Base-by-base conservation (phyloP, 2,888 invertebrate species). In the Bhutanitis thaidina region DNA sequence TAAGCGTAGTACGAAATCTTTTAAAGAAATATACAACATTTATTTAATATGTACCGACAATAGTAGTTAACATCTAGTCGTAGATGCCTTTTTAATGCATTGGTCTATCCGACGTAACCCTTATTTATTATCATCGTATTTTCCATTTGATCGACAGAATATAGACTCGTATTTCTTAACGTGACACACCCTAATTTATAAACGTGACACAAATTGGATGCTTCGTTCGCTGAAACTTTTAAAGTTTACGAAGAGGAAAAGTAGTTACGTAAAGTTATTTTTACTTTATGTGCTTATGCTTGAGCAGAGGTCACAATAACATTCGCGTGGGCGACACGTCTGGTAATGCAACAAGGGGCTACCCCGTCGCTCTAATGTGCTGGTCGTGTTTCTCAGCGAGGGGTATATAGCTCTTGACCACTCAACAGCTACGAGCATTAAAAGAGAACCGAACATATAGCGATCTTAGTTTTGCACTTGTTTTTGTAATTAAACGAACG, bases 371-470 rank as follows among this genome's bases (percentile, higher is more conserved):
- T 71, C 59, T 85, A 85, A 85, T 59, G 61, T 68, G 58, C 58
- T 77, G 58, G 58, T 59, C 75, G 50, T 88, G 88, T 88, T 64
- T 71, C 78, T 36, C 87, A 65, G 74, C 79, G 62, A 62, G 88
- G 63, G 72, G 74, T 65, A 69, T 67, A 77, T 72, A 63, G 82
- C 76, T 73, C 80, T 76, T 65, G 71, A 69, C 71, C 84, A 84
- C 86, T 84, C 80, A 76, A 76, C 73, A 64, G 62, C 71, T 69
- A 72, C 69, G 66, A 71, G 64, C 72, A 71, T 69, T 71, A 70
- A 65, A 70, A 71, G 65, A 71, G 69, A 44, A 30, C 14, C 5
- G 7, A 41, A 57, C 43, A 44, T 41, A 53, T 45, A 32, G 38
- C 49, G 30, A 52, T 54, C 40, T 47, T 49, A 43, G 49, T 49